phyloP scores from a whole-genome alignment of 2,797 vertebrate species.

The Phataginus tricuspis region DNA sequence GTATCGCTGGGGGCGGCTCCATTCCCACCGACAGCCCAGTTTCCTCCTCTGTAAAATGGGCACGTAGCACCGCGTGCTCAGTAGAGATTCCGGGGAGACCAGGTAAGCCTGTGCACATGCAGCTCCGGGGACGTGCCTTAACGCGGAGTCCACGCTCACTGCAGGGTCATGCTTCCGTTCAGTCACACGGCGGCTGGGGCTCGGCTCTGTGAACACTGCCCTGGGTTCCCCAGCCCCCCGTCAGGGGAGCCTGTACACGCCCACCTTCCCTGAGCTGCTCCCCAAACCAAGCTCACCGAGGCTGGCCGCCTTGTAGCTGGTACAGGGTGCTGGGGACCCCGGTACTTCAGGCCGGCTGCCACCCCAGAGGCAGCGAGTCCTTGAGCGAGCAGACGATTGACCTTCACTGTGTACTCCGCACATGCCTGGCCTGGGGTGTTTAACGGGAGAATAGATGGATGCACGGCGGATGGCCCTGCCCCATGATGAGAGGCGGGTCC shows the following conservation, averaged over 20 bases:
- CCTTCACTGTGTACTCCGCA: background rate
- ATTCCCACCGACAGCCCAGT: background rate
- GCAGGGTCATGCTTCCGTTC: background rate
- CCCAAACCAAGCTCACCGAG: background rate
- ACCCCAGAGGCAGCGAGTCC: background rate
- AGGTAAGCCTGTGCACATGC: background rate
- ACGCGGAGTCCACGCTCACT: no score
- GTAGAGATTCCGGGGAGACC: background rate
- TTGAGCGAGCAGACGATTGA: background rate
- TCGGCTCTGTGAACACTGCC: background rate
- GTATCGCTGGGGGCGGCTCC: background rate
- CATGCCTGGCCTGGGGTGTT: background rate
- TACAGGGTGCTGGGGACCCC: no score
- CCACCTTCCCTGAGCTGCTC: background rate
- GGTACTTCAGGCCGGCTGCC: background rate
- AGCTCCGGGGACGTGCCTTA: background rate
- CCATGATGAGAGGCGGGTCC: background rate
- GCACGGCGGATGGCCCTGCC: background rate
- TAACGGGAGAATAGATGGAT: background rate
- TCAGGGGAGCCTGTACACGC: background rate
- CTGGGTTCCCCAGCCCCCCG: background rate
- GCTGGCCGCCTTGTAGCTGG: background rate
- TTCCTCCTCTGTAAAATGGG: background rate
- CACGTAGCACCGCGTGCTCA: no score
- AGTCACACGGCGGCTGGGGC: fast-evolving